Conservation (phyloP, 2,113 vertebrate species). For the Phyllostomus discolor region DNA sequence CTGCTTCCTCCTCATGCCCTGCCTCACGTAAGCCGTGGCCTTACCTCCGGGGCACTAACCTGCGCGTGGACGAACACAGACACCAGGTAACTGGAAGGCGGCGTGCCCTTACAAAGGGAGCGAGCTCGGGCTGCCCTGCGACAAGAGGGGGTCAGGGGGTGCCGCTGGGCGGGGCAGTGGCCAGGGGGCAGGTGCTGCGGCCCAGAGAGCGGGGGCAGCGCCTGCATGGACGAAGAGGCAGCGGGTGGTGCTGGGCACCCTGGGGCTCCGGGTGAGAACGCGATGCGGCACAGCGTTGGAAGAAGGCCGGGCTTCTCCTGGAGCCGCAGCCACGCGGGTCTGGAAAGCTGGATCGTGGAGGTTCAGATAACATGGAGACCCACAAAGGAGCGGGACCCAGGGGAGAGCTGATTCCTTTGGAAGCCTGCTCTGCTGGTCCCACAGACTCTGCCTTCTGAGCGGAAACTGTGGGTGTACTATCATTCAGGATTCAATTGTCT, state of each 20-base stretch:
- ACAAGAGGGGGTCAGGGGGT: too few relatives aligned
- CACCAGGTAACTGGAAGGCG: background rate
- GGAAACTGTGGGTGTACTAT: background rate
- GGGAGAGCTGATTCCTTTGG: background rate
- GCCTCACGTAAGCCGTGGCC: background rate
- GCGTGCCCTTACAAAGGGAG: too few relatives aligned
- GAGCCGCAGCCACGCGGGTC: too few relatives aligned
- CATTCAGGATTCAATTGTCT: background rate
- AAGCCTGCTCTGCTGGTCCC: background rate
- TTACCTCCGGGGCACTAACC: background rate
- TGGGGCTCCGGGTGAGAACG: too few relatives aligned
- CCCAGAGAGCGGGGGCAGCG: too few relatives aligned
- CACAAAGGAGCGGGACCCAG: background rate
- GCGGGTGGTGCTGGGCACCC: too few relatives aligned
- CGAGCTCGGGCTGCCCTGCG: too few relatives aligned
- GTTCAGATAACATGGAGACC: background rate
- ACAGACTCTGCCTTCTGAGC: background rate
- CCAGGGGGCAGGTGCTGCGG: too few relatives aligned
- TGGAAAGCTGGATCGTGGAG: background rate
- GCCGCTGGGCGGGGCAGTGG: fast-evolving
- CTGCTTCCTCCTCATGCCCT: background rate
- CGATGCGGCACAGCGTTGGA: too few relatives aligned
- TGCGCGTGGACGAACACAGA: background rate
- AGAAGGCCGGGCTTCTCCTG: too few relatives aligned
- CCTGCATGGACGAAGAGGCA: too few relatives aligned